Evolutionary conservation across 2,888 invertebrate species (phyloP).

Genomic region (Zaprionus bogoriensis): DNA sequence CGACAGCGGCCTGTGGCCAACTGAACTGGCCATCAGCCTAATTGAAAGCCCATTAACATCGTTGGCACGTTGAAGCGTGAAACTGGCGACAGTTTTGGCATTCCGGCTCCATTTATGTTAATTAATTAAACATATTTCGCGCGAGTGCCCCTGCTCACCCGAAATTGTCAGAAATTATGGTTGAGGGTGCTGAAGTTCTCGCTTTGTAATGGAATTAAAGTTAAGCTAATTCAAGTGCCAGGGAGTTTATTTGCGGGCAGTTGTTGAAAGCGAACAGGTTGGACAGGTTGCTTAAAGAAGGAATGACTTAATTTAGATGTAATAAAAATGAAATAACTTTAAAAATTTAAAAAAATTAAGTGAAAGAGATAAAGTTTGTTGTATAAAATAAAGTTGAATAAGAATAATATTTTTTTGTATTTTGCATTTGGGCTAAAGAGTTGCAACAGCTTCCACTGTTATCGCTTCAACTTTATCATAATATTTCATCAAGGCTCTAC

Average conservation of each 20-base stretch:
- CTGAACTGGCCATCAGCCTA: slow-evolving; percentile 36
- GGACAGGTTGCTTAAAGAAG: not conserved
- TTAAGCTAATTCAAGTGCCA: not conserved
- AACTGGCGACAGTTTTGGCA: slow-evolving; percentile 51
- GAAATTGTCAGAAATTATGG: slow-evolving; percentile 9
- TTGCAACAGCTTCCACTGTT: too few species aligned
- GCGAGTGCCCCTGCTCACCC: not conserved
- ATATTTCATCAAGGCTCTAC: not conserved
- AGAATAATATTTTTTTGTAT: too few species aligned
- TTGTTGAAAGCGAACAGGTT: not conserved
- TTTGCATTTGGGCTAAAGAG: too few species aligned
- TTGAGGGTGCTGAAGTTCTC: not conserved
- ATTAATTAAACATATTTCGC: slow-evolving; percentile 65
- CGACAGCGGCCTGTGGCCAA: not conserved
- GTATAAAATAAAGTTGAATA: too few species aligned
- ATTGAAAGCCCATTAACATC: slow-evolving; percentile 71
- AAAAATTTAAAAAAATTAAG: too few species aligned
- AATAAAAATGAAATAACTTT: not conserved
- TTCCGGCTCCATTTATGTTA: slow-evolving; percentile 54
- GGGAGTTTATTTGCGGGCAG: not conserved
- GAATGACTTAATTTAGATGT: too few species aligned
- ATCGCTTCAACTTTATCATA: not conserved
- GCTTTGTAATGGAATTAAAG: not conserved
- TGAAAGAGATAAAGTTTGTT: too few species aligned
- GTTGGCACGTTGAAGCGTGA: slow-evolving; percentile 58